Conservation (phyloP, 2,888 invertebrate genomes). For the Andrena trimmerana region DNA sequence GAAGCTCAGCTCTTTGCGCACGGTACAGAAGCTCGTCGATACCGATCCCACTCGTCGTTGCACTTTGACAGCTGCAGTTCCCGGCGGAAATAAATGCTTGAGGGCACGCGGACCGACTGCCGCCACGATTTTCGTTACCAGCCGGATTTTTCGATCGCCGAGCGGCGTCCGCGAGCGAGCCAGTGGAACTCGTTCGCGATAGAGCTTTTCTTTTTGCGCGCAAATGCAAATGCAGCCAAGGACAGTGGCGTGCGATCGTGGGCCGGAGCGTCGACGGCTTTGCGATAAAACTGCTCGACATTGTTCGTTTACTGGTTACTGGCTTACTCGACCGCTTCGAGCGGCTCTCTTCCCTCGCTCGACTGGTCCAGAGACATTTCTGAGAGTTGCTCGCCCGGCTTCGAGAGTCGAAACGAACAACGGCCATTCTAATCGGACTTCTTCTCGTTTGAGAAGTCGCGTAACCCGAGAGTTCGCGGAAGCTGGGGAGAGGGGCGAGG, state of each 20-base stretch:
- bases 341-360: not conserved
- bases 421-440: too few relatives aligned
- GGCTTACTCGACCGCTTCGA: not conserved
- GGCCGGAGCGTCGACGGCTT: slow-evolving; percentile 14
- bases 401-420: too few relatives aligned
- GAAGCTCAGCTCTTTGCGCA: slow-evolving; percentile 51
- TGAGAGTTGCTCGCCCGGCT: too few relatives aligned
- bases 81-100: not conserved
- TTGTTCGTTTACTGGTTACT: slow-evolving; percentile 6
- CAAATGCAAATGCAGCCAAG: slow-evolving; percentile 59
- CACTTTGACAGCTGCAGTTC: too few relatives aligned
- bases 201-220: slow-evolving; percentile 29
- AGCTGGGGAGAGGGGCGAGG: not conserved
- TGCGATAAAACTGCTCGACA: slow-evolving; percentile 48
- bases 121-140: not conserved
- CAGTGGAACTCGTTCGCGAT: slow-evolving; percentile 25
- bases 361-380: too few relatives aligned
- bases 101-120: too few relatives aligned
- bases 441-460: not conserved
- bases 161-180: slow-evolving; percentile 17
- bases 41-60: not conserved
- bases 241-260: slow-evolving; percentile 41
- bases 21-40: slow-evolving; percentile 57
- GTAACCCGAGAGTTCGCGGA: slow-evolving; percentile 10
- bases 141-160: slow-evolving; percentile 7